These are phyloP conservation scores for Ditula angustiorana DNA, from an alignment of 2,888 invertebrate genomes.

Conservation along the genomic window DNA sequence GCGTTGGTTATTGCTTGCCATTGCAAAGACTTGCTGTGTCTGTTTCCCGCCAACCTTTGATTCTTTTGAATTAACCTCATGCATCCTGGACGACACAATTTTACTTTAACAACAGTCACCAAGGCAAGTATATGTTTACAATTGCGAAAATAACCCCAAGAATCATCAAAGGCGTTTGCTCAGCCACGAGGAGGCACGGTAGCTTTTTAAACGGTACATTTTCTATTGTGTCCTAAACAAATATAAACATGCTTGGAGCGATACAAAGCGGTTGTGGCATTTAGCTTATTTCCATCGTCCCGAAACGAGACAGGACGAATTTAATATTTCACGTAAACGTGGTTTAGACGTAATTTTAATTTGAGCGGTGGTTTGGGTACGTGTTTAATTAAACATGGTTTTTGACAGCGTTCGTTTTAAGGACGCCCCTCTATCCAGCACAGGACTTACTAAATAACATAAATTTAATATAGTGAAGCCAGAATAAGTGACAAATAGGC, in stretches of 20 bases:
- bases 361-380: conserved; percentile 8
- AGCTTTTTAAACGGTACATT: conserved; percentile 22
- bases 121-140: conserved; percentile 1
- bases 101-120: too few species aligned
- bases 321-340: conserved; percentile 32
- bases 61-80: too few species aligned
- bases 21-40: too few species aligned
- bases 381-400: conserved; percentile 1
- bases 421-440: too few species aligned
- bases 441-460: too few species aligned
- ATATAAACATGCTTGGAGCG: conserved; percentile 33
- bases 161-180: conserved; percentile 28
- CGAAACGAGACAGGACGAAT: conserved; percentile 20
- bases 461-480: too few species aligned
- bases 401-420: background rate
- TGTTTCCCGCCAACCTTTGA: too few species aligned
- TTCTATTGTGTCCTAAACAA: conserved; percentile 38
- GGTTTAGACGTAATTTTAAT: conserved; percentile 22
- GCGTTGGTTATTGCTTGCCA: too few species aligned
- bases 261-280: conserved; percentile 31
- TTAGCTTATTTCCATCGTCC: conserved; percentile 29
- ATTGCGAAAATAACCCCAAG: conserved; percentile 6
- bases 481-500: too few species aligned
- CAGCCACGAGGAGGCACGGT: conserved; percentile 14
- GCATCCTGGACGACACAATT: too few species aligned